Conservation (phyloP, 2,888 invertebrate genomes). For the Ligdia adustata region DNA sequence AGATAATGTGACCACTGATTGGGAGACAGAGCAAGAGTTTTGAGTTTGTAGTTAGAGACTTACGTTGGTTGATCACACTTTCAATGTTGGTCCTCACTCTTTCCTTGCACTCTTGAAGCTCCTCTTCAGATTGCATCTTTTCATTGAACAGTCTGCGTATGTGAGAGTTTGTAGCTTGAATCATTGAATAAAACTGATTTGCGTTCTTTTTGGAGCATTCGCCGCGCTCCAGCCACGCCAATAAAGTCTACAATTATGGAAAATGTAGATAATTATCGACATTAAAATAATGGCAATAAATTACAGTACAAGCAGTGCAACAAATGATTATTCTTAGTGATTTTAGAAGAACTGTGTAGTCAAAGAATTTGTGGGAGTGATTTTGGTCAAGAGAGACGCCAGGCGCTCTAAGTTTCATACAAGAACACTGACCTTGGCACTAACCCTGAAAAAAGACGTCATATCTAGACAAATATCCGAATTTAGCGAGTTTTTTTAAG, state of each 20-base stretch:
- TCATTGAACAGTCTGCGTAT: constrained; percentile 93
- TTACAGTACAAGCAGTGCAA: too few relatives aligned
- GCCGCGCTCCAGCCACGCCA: constrained; percentile 96
- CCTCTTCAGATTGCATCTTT: constrained; percentile 94
- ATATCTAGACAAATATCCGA: too few relatives aligned
- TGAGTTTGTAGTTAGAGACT: constrained; percentile 78
- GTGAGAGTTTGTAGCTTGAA: constrained; percentile 97
- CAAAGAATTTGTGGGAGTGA: too few relatives aligned
- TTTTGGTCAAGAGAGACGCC: too few relatives aligned
- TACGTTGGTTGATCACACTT: constrained; percentile 95
- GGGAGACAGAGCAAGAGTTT: constrained; percentile 1
- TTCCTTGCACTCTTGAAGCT: constrained; percentile 93
- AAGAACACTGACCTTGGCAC: too few relatives aligned
- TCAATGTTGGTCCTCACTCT: constrained; percentile 93
- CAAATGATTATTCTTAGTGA: too few relatives aligned
- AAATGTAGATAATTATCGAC: not conserved
- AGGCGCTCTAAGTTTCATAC: too few relatives aligned
- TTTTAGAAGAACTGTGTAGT: too few relatives aligned
- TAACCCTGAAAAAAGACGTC: too few relatives aligned
- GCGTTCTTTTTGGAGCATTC: constrained; percentile 96
- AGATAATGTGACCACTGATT: constrained; percentile 25
- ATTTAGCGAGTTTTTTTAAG: too few relatives aligned
- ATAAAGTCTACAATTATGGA: constrained; percentile 85
- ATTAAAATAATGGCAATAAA: too few relatives aligned
- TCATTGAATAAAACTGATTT: constrained; percentile 97